These are phyloP conservation scores for Drosophila nigromelanica DNA, from an alignment of 1,140 invertebrate species.

Conservation along the genomic window DNA sequence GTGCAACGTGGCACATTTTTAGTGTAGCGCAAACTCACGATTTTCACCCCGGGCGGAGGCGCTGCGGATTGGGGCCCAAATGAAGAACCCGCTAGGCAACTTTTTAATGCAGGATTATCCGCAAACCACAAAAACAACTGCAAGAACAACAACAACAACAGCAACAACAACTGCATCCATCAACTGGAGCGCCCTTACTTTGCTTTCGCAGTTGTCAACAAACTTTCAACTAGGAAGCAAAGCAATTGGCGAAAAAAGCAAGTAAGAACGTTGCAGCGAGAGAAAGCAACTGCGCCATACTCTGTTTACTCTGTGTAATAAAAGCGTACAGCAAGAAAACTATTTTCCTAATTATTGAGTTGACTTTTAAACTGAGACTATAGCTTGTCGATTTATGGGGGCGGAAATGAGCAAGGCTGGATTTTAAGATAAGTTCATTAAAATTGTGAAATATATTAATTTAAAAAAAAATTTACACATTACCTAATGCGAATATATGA, in stretches of 20 bases:
- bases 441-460: no score
- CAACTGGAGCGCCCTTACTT: constrained; percentile 74
- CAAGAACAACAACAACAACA: constrained; percentile 14
- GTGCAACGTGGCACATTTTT: constrained; percentile 80
- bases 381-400: no score
- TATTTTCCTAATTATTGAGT: no score
- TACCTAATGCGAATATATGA: no score
- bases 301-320: constrained; percentile 4
- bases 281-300: constrained; percentile 19
- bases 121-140: constrained; percentile 37
- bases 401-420: no score
- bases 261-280: neutral
- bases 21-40: constrained; percentile 66
- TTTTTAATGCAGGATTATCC: constrained; percentile 79
- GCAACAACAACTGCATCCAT: constrained; percentile 65
- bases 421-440: no score
- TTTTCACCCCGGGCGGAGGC: constrained; percentile 64
- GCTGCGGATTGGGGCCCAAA: constrained; percentile 1
- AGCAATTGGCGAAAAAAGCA: constrained; percentile 7
- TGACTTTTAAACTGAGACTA: no score
- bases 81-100: constrained; percentile 55
- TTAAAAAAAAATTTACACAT: no score
- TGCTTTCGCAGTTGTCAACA: constrained; percentile 64
- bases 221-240: constrained; percentile 57
- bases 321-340: no score